phyloP scores from a whole-genome alignment of 2,113 vertebrate species.

The Apodemus sylvaticus region DNA sequence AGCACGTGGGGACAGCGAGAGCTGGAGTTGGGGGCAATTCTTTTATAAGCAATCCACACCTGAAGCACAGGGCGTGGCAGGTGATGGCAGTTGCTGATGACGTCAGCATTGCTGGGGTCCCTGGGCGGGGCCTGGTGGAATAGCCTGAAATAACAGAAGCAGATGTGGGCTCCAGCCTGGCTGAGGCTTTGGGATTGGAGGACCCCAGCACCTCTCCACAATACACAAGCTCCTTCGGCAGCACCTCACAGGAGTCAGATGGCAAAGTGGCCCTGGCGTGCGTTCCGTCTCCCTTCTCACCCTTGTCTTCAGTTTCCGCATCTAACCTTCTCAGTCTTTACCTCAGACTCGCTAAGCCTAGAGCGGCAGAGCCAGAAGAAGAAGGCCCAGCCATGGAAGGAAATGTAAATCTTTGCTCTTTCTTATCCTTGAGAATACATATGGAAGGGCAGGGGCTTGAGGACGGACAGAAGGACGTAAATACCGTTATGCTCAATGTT shows the following conservation, averaged over 20 bases:
- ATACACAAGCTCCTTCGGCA: background rate
- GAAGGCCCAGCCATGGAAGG: background rate
- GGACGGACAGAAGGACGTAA: background rate
- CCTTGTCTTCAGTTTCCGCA: too few relatives aligned
- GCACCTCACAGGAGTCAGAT: background rate
- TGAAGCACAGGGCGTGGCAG: too few relatives aligned
- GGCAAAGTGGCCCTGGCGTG: background rate
- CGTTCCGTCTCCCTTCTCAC: background rate
- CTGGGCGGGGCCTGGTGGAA: too few relatives aligned
- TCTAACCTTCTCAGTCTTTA: background rate
- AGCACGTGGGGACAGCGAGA: too few relatives aligned
- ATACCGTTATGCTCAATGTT: background rate
- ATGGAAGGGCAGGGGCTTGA: background rate
- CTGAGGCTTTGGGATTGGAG: background rate
- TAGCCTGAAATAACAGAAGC: too few relatives aligned
- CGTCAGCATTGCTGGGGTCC: too few relatives aligned
- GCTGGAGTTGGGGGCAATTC: too few relatives aligned
- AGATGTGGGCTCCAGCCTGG: background rate
- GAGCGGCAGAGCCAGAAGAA: background rate
- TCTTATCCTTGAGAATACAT: background rate
- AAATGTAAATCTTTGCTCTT: conserved; percentile 24
- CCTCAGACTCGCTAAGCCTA: background rate
- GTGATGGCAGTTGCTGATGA: too few relatives aligned
- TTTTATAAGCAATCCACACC: too few relatives aligned
- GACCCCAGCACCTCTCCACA: too few relatives aligned